Evolutionary conservation across 2,113 vertebrate species (phyloP).

Genomic region (Salvelinus sp.): DNA sequence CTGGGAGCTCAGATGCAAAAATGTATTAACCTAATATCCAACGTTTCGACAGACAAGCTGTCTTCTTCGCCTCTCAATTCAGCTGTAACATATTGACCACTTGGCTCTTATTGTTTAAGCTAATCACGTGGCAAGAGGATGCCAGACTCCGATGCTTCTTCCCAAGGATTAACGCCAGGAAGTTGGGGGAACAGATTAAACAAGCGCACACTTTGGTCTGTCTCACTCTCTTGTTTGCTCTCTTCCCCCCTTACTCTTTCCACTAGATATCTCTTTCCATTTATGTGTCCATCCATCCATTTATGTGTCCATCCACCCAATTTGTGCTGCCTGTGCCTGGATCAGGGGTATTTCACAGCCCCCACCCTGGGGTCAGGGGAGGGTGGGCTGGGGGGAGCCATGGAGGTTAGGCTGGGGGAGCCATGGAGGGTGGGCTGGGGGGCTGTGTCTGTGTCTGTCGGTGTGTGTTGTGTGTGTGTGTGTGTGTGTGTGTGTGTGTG

Average conservation of each 20-base stretch:
- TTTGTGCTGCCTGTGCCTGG: constrained; percentile 44
- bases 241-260: constrained; percentile 7
- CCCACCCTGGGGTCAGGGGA: constrained; percentile 49
- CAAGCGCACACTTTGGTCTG: constrained; percentile 27
- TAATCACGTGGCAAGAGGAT: constrained; percentile 60
- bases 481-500: background rate
- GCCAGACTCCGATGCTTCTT: constrained; percentile 29
- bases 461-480: background rate
- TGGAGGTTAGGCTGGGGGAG: constrained; percentile 29
- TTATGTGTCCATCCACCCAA: constrained; percentile 29
- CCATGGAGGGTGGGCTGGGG: constrained; percentile 26
- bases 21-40: too few species aligned
- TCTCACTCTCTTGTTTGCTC: background rate
- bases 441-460: background rate
- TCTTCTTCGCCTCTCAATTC: constrained; percentile 29
- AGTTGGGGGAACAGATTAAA: constrained; percentile 44
- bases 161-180: constrained; percentile 38
- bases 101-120: constrained; percentile 56
- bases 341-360: constrained; percentile 52
- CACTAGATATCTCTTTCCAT: constrained; percentile 14
- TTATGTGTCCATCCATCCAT: constrained; percentile 18
- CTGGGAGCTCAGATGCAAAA: too few species aligned
- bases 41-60: too few species aligned
- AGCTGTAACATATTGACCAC: constrained; percentile 45
- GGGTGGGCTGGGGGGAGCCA: constrained; percentile 16